These are phyloP conservation scores for Paralinhomoeus sp. DNA, from an alignment of 2,888 invertebrate genomes.

Conservation along the genomic window DNA sequence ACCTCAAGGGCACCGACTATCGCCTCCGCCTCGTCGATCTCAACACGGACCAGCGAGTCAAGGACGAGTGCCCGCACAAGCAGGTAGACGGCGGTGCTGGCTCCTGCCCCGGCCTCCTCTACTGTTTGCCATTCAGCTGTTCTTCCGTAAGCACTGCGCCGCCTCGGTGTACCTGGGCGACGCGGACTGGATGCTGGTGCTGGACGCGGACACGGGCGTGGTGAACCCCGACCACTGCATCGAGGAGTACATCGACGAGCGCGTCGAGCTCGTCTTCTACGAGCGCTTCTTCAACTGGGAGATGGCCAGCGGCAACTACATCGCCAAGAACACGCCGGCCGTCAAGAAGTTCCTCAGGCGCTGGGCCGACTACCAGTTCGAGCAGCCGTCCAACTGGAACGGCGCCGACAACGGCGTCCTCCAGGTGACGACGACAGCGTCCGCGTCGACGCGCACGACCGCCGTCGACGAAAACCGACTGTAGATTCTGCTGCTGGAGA, in stretches of 20 bases:
- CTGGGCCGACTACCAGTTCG: slow-evolving; percentile 14
- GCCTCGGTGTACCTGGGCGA: slow-evolving; percentile 18
- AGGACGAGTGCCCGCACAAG: slow-evolving; percentile 11
- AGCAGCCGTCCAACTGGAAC: slow-evolving; percentile 15
- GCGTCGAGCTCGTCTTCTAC: slow-evolving; percentile 20
- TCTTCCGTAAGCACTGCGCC: slow-evolving; percentile 22
- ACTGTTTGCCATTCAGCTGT: slow-evolving; percentile 11
- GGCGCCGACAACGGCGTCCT: slow-evolving; percentile 20
- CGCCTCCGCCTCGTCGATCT: slow-evolving; percentile 15
- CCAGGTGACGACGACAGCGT: too few relatives aligned
- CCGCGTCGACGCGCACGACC: too few relatives aligned
- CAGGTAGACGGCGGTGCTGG: slow-evolving; percentile 6
- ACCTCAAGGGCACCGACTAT: slow-evolving; percentile 17
- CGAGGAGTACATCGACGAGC: slow-evolving; percentile 20
- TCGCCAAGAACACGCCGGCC: slow-evolving; percentile 14
- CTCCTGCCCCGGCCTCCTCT: neutral
- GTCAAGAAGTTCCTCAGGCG: slow-evolving; percentile 9
- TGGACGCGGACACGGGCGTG: slow-evolving; percentile 22
- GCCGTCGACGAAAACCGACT: too few relatives aligned
- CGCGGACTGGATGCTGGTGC: slow-evolving; percentile 22
- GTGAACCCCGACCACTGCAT: slow-evolving; percentile 14
- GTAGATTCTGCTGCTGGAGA: too few relatives aligned
- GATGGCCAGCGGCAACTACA: slow-evolving; percentile 21
- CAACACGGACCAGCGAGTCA: slow-evolving; percentile 13
- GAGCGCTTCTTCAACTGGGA: slow-evolving; percentile 25